phyloP scores from a whole-genome alignment of 2,888 invertebrate genomes.

The Gasteruption jaculator region DNA sequence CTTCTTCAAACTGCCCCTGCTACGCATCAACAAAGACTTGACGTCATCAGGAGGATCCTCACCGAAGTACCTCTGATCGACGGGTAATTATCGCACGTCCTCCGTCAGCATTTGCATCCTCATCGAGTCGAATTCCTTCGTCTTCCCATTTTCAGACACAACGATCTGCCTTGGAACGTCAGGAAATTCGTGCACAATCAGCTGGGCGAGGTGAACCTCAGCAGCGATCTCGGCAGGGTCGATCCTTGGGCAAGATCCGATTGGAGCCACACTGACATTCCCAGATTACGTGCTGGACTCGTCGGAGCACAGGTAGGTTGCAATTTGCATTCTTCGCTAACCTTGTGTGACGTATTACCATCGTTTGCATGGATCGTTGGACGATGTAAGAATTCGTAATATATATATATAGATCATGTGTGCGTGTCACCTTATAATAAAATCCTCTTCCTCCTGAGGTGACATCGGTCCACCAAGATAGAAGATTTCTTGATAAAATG shows the following conservation, averaged over 20 bases:
- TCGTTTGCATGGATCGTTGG: too few relatives aligned
- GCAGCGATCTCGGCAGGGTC: slow-evolving; percentile 56
- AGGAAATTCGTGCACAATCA: slow-evolving; percentile 81
- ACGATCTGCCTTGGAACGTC: slow-evolving; percentile 88
- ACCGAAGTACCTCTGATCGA: slow-evolving; percentile 70
- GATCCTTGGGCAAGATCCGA: slow-evolving; percentile 82
- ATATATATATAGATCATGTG: too few relatives aligned
- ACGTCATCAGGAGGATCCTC: slow-evolving; percentile 63
- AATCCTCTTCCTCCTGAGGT: too few relatives aligned
- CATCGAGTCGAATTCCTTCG: not conserved
- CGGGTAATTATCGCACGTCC: slow-evolving; percentile 68
- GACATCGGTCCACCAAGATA: too few relatives aligned
- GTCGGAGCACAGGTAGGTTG: slow-evolving; percentile 75
- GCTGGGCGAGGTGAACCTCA: slow-evolving; percentile 48
- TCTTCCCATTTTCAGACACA: slow-evolving; percentile 56
- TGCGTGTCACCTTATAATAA: too few relatives aligned
- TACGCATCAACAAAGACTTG: slow-evolving; percentile 62
- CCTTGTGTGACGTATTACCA: too few relatives aligned
- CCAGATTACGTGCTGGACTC: slow-evolving; percentile 74
- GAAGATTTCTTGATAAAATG: too few relatives aligned
- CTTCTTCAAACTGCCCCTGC: slow-evolving; percentile 49
- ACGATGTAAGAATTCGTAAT: too few relatives aligned
- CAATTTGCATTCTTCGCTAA: too few relatives aligned
- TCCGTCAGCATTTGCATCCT: not conserved
- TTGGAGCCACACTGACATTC: slow-evolving; percentile 93